Evolutionary conservation across 2,113 vertebrate genomes (phyloP).

Genomic region (Engraulis encrasicolus): DNA sequence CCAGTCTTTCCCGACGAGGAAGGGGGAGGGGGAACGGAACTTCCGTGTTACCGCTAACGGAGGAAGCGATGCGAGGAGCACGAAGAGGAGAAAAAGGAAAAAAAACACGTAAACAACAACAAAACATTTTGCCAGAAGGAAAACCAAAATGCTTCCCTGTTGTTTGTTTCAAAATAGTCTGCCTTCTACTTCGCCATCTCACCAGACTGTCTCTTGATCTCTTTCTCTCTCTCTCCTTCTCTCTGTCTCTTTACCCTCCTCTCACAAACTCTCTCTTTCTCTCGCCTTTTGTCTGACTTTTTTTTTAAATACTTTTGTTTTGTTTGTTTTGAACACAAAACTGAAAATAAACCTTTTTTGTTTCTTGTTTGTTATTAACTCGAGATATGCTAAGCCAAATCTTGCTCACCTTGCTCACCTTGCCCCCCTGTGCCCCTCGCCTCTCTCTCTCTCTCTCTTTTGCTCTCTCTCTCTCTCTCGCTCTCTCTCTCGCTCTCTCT

Average conservation of each 20-base stretch:
- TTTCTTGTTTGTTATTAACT: constrained; percentile 47
- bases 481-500: background rate
- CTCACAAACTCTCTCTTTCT: constrained; percentile 41
- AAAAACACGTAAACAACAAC: constrained; percentile 40
- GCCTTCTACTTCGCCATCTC: constrained; percentile 58
- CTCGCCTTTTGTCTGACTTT: constrained; percentile 24
- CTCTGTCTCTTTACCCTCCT: constrained; percentile 13
- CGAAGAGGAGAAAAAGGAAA: constrained; percentile 27
- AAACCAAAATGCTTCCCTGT: constrained; percentile 66
- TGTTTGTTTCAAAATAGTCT: constrained; percentile 57
- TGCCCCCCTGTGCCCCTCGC: constrained; percentile 37
- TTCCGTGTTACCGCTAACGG: constrained; percentile 38
- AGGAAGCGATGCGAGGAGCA: constrained; percentile 49
- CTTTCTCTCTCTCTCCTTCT: constrained; percentile 32
- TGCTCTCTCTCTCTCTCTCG: constrained; percentile 21
- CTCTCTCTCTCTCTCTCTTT: background rate
- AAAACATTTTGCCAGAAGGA: constrained; percentile 60
- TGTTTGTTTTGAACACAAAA: constrained; percentile 42
- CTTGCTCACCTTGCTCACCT: constrained; percentile 48
- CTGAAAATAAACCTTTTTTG: constrained; percentile 50
- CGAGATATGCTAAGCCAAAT: constrained; percentile 57
- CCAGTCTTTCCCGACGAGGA: constrained; percentile 40
- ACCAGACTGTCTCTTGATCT: constrained; percentile 45
- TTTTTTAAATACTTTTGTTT: constrained; percentile 18
- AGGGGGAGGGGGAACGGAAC: constrained; percentile 44